Evolutionary conservation across 2,888 invertebrate species (phyloP).

Genomic region (Cepaea hortensis): DNA sequence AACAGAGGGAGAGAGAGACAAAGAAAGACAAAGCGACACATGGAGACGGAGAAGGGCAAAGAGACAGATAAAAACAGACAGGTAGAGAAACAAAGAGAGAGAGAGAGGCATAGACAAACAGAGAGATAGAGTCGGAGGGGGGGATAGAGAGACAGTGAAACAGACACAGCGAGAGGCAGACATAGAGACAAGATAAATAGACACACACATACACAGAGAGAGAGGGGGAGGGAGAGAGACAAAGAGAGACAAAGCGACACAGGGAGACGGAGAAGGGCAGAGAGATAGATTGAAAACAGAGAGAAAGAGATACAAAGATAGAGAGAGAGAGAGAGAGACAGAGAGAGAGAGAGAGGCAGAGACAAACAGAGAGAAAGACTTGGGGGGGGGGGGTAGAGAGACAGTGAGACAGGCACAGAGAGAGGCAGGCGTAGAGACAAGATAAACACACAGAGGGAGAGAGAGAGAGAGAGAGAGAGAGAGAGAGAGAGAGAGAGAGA

Average conservation of each 20-base stretch:
- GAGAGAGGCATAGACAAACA: background rate
- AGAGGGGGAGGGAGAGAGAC: background rate
- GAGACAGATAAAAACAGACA: no score
- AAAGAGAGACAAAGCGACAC: background rate
- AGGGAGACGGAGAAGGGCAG: no score
- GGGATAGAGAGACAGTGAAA: background rate
- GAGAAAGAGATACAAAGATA: no score
- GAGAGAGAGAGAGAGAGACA: background rate
- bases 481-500: constrained; percentile 7
- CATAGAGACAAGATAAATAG: background rate
- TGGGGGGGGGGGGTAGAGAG: background rate
- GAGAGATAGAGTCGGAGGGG: background rate
- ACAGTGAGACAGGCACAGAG: background rate
- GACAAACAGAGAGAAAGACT: background rate
- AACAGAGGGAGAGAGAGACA: no score
- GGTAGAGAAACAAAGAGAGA: background rate
- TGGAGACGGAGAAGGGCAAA: no score
- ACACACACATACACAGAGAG: background rate
- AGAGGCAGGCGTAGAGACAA: background rate
- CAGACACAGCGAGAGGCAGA: background rate
- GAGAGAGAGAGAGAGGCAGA: background rate
- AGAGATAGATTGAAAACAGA: no score
- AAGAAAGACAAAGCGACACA: no score
- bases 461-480: constrained; percentile 7
- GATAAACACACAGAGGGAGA: background rate